Conservation (phyloP, 2,797 vertebrate genomes). For the Myotis planiceps region DNA sequence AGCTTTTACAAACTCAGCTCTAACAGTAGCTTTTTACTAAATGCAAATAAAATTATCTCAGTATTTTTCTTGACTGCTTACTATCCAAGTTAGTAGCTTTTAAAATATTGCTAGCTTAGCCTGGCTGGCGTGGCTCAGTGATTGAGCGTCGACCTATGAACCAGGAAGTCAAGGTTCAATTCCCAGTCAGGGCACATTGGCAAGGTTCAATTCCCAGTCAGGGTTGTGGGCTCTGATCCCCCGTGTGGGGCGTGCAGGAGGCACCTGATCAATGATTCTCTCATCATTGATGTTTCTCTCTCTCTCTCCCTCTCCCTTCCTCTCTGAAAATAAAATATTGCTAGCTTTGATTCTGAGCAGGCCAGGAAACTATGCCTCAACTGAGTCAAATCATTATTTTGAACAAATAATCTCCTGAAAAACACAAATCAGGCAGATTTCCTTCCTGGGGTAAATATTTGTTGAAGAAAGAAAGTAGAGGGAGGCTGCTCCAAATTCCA, state of each 20-base stretch:
- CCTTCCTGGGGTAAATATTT: not conserved
- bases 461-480: not conserved
- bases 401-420: slow-evolving; percentile 37
- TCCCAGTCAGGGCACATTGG: no score
- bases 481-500: not conserved
- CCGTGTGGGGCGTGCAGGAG: no score
- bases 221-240: no score
- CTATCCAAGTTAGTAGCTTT: not conserved
- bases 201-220: no score
- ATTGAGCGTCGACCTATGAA: no score
- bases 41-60: not conserved
- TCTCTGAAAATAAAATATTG: not conserved
- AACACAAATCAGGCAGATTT: not conserved
- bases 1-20: not conserved
- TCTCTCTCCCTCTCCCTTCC: no score
- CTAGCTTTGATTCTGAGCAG: slow-evolving; percentile 6
- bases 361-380: not conserved
- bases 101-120: not conserved
- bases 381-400: not conserved
- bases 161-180: no score
- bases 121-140: no score
- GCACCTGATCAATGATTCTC: no score
- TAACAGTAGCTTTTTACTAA: not conserved
- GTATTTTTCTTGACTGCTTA: not conserved
- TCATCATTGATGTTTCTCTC: no score